A percentile compares a stretch with the other conserved stretches of the same genome.
phyloP scores from a whole-genome alignment of 2,888 invertebrate genomes.

The Pyralis farinalis region DNA sequence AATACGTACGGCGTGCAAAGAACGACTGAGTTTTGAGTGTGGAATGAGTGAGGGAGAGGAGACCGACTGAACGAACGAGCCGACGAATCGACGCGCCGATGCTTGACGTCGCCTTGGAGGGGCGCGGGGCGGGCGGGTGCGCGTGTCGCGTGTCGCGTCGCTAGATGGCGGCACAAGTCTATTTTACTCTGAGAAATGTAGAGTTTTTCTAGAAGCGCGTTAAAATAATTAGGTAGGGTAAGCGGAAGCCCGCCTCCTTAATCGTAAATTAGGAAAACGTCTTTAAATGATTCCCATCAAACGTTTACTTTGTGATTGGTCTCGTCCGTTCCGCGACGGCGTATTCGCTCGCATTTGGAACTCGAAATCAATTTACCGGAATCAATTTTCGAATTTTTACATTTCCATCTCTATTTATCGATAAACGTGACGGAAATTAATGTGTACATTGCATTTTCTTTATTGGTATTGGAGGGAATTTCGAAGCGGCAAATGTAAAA shows the following conservation, averaged over 20 bases:
- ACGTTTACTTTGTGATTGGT: constrained; percentile 62
- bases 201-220: constrained; percentile 24
- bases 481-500: constrained; percentile 44
- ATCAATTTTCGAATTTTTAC: constrained; percentile 59
- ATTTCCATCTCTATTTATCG: constrained; percentile 58
- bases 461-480: constrained; percentile 33
- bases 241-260: constrained; percentile 40
- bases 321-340: constrained; percentile 19
- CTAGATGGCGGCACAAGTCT: constrained; percentile 58
- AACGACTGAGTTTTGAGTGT: constrained; percentile 67
- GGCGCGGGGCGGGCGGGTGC: constrained; percentile 28
- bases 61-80: constrained; percentile 33
- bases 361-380: constrained; percentile 68
- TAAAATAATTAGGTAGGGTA: constrained; percentile 40
- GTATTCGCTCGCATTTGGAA: constrained; percentile 44
- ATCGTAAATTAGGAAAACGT: constrained; percentile 69
- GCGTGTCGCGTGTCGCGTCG: constrained; percentile 16
- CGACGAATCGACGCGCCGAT: constrained; percentile 32
- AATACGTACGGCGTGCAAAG: constrained; percentile 43
- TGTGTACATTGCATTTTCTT: constrained; percentile 64
- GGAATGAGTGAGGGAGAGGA: constrained; percentile 47
- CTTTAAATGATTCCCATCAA: constrained; percentile 65
- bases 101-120: constrained; percentile 22
- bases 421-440: constrained; percentile 66
- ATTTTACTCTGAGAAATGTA: constrained; percentile 13